Conservation (phyloP, 2,113 vertebrate species). For the Centropus unirufus region DNA sequence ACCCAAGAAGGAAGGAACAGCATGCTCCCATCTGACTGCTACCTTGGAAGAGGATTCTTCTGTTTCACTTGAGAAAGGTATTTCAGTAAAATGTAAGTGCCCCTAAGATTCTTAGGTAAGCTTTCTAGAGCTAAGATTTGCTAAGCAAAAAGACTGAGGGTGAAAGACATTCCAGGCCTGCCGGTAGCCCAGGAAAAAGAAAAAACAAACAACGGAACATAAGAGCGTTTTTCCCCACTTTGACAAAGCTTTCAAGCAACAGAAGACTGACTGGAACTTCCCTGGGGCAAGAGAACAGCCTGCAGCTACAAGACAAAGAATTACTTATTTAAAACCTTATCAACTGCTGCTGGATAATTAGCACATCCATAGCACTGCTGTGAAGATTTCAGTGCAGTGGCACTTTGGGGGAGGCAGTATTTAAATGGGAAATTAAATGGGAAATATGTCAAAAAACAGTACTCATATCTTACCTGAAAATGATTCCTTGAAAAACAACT, state of each 20-base stretch:
- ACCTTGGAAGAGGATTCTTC: not conserved
- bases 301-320: not conserved
- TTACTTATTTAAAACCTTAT: not conserved
- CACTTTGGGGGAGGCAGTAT: not conserved
- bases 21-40: not conserved
- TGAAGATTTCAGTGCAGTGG: not conserved
- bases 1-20: not conserved
- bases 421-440: not conserved
- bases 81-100: fast-evolving
- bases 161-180: not conserved
- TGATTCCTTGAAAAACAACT: not conserved
- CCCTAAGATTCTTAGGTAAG: not conserved
- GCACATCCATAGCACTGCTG: not conserved
- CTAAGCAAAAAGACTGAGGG: not conserved
- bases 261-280: not conserved
- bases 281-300: not conserved
- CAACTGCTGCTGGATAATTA: not conserved
- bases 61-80: not conserved
- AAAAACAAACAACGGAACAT: not conserved
- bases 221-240: not conserved
- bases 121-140: not conserved
- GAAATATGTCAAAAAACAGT: too few relatives aligned
- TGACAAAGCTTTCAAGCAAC: not conserved
- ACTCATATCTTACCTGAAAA: not conserved
- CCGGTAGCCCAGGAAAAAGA: not conserved